Evolutionary conservation across 2,797 vertebrate species (phyloP).

Genomic region (Darevskia nairensis): DNA sequence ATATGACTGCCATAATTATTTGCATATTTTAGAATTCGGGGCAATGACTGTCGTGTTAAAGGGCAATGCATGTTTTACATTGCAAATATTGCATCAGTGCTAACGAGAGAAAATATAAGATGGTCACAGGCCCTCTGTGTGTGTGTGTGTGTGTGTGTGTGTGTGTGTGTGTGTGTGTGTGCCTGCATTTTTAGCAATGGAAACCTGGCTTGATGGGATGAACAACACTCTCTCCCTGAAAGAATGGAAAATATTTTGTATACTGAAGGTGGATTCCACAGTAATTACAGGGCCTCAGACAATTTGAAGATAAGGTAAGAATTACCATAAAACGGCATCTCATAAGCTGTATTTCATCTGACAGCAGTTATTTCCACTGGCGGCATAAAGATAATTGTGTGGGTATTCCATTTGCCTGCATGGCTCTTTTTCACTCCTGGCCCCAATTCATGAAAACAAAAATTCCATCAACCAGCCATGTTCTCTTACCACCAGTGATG

Average conservation of each 20-base stretch:
- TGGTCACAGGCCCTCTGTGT: background rate
- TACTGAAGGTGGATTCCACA: slow-evolving; percentile 1
- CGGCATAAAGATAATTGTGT: background rate
- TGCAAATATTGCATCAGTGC: background rate
- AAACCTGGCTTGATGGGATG: slow-evolving; percentile 2
- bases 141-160: background rate
- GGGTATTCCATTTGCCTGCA: background rate
- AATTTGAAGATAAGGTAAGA: background rate
- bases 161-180: background rate
- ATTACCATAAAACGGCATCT: background rate
- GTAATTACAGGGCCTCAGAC: slow-evolving; percentile 1
- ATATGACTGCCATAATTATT: background rate
- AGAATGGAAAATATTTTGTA: background rate
- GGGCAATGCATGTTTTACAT: background rate
- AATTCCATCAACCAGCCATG: background rate
- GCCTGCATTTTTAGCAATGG: background rate
- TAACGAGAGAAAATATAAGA: background rate
- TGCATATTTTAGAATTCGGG: background rate
- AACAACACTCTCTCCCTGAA: slow-evolving; percentile 11
- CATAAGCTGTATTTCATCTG: background rate
- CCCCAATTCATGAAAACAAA: background rate
- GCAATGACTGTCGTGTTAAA: no score
- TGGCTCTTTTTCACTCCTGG: background rate
- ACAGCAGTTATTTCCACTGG: background rate
- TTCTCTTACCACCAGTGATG: background rate